Evolutionary conservation across 2,888 invertebrate genomes (phyloP), one percentile per base, ranked within the genome.

Genomic region (Mimas tiliae): DNA sequence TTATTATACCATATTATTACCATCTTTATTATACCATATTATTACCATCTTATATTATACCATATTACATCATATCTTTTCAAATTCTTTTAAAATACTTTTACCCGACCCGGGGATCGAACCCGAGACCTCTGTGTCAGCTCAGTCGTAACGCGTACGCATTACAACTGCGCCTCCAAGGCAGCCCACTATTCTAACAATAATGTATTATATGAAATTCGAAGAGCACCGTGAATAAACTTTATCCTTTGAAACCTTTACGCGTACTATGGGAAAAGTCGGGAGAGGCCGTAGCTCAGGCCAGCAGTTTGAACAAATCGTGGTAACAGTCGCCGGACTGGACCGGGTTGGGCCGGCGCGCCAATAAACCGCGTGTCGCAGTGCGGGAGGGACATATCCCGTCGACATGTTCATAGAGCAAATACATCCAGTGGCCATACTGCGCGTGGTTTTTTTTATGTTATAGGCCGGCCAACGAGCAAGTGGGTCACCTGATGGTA

Each of bases 351-450:
- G 38, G n/a, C 38, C 55, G 12, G 12, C 58, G 38, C 58, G 19
- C 42, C 58, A 52, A 52, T 52, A 52, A 52, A 52, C 52, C 42
- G 38, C 19, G 21, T 42, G 58, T 58, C 58, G 58, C 58, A 58
- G 42, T 58, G 58, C 58, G 58, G 58, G 58, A 58, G 19, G 19
- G 11, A 58, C 58, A 19, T 27, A 38, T 38, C 42, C 19, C 42
- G 50, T 50, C 50, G 50, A 50, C 42, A 34, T 12, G 38, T 16
- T 0, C 16, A 42, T 19, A 58, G 58, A 11, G 42, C 14, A 42
- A 1, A 11, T 19, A 8, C 12, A 6, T 19, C 6, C 58, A 58
- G 58, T 58, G 6, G 4, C 6, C 14, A 27, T 52, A 52, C 33
- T 27, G 9, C n/a, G 48, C 1, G n/a, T n/a, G 27, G 27, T n/a